These are phyloP conservation scores for Lycopodina hypogea DNA, from an alignment of 37 sponge, comb jelly and placozoan genomes.

Conservation along the genomic window DNA sequence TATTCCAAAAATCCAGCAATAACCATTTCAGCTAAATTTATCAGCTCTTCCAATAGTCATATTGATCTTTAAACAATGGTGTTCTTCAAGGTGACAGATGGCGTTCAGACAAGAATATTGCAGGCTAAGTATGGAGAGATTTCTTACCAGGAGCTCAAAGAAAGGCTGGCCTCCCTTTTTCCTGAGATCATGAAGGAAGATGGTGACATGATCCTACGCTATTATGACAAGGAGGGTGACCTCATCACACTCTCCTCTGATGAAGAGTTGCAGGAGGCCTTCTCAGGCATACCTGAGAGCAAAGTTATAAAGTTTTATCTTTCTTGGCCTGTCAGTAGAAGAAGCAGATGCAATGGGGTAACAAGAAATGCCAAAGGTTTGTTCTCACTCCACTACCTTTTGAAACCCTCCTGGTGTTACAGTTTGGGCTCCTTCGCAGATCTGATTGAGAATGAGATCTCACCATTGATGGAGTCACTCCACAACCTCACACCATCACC, in stretches of 20 bases:
- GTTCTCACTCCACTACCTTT: background rate
- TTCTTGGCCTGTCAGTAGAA: too few species aligned
- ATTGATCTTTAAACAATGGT: slow-evolving; percentile 14
- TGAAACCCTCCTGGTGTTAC: slow-evolving; percentile 6
- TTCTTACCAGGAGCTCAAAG: slow-evolving; percentile 27
- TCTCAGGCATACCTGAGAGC: slow-evolving; percentile 13
- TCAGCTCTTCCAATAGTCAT: background rate
- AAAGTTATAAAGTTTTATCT: slow-evolving; percentile 19
- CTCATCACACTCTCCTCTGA: slow-evolving; percentile 45
- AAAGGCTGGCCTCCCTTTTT: slow-evolving; percentile 22
- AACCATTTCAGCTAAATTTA: too few species aligned
- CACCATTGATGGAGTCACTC: background rate
- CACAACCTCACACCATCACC: too few species aligned
- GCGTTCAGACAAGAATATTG: slow-evolving; percentile 27
- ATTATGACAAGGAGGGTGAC: slow-evolving; percentile 42
- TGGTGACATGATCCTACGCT: slow-evolving; percentile 14
- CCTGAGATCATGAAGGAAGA: background rate
- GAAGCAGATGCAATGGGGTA: background rate
- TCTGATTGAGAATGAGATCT: background rate
- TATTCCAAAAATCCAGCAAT: too few species aligned
- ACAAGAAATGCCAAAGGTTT: too few species aligned
- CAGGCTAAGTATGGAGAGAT: slow-evolving; percentile 19
- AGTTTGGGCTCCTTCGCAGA: too few species aligned
- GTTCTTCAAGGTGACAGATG: slow-evolving; percentile 37
- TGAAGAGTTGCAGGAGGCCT: slow-evolving; percentile 34